Conservation (phyloP, 2,888 invertebrate genomes). For the Limnephilus auricula region DNA sequence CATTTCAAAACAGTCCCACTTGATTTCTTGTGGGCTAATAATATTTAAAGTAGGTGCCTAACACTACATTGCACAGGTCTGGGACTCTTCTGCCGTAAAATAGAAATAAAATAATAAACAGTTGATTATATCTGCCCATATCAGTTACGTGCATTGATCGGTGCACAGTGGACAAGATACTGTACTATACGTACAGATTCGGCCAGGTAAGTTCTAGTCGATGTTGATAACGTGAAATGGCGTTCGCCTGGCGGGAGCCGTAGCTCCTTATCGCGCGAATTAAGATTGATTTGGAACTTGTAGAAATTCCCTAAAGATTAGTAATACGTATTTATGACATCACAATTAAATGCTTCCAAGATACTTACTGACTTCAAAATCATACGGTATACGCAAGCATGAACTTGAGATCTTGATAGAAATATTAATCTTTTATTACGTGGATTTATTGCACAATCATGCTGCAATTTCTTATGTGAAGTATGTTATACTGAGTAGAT, state of each 20-base stretch:
- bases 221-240: background rate
- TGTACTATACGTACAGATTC: background rate
- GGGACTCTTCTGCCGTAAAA: no score
- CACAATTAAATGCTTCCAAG: background rate
- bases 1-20: no score
- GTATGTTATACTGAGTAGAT: no score
- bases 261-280: background rate
- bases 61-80: no score
- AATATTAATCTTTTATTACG: background rate
- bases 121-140: background rate
- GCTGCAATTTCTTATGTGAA: background rate
- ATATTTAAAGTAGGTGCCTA: no score
- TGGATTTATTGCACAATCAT: background rate
- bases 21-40: no score
- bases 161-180: background rate
- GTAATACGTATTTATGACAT: background rate
- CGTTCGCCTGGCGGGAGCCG: background rate
- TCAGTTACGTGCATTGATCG: slow-evolving; percentile 41
- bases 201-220: background rate
- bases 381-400: background rate
- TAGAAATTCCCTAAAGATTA: background rate
- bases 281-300: background rate
- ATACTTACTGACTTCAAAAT: background rate
- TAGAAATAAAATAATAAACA: background rate
- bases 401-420: background rate